Percentiles rank a stretch among this genome's conserved stretches.
These are phyloP conservation scores for Yponomeuta sedellus DNA, from an alignment of 2,888 invertebrate species.

Conservation along the genomic window DNA sequence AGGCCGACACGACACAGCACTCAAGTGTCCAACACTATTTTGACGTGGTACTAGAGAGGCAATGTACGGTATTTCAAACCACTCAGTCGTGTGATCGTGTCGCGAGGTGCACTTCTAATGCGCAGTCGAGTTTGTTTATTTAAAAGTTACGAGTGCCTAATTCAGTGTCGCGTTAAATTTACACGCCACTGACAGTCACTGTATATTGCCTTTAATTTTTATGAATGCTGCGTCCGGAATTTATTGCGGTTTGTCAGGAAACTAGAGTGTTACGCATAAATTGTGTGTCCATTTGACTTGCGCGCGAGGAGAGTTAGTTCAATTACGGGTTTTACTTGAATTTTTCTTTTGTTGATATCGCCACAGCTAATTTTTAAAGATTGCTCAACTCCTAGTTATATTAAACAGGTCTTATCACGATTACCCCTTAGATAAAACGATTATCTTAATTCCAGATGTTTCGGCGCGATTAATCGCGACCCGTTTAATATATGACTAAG, in stretches of 20 bases:
- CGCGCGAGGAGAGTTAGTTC: slow-evolving; percentile 24
- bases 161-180: slow-evolving; percentile 54
- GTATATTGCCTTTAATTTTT: slow-evolving; percentile 54
- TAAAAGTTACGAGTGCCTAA: slow-evolving; percentile 52
- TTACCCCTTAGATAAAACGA: too few relatives aligned
- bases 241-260: slow-evolving; percentile 58
- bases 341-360: too few relatives aligned
- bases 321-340: too few relatives aligned
- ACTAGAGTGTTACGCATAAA: slow-evolving; percentile 43
- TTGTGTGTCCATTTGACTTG: slow-evolving; percentile 35
- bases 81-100: background rate
- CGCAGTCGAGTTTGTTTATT: slow-evolving; percentile 45
- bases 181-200: slow-evolving; percentile 38
- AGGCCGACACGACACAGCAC: background rate
- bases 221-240: slow-evolving; percentile 54
- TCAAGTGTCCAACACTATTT: background rate
- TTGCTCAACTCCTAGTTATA: too few relatives aligned
- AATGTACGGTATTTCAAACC: background rate
- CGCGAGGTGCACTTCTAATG: background rate
- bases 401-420: too few relatives aligned
- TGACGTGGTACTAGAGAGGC: background rate
- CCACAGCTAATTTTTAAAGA: too few relatives aligned
- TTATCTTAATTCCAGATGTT: too few relatives aligned
- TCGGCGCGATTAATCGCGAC: too few relatives aligned
- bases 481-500: too few relatives aligned